Conservation (phyloP, 2,888 invertebrate species). For the Antheraea yamamai region DNA sequence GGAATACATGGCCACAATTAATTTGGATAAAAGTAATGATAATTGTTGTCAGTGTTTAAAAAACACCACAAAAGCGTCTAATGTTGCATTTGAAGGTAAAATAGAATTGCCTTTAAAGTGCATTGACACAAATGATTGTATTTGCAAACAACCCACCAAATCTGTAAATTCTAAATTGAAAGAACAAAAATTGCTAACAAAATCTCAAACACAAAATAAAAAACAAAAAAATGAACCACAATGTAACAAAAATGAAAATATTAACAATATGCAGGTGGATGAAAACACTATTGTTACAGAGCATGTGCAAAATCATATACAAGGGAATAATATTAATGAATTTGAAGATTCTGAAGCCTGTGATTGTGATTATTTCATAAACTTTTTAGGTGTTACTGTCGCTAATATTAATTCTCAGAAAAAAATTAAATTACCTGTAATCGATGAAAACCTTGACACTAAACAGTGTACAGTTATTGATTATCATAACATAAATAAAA, state of each 20-base stretch:
- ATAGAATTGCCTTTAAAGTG: conserved; percentile 36
- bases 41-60: conserved; percentile 43
- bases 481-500: not conserved
- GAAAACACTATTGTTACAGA: not conserved
- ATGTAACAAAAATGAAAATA: not conserved
- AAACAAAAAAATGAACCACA: not conserved
- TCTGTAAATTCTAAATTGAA: conserved; percentile 2
- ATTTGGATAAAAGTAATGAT: conserved; percentile 64
- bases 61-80: conserved; percentile 24
- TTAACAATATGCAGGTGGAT: not conserved
- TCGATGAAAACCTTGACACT: conserved; percentile 20
- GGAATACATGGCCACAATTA: conserved; percentile 60
- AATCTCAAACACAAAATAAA: not conserved
- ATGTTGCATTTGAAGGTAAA: conserved; percentile 19
- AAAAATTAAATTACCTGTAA: conserved; percentile 20
- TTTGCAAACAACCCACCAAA: conserved; percentile 34
- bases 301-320: not conserved
- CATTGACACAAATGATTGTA: conserved; percentile 40
- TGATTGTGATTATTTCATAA: conserved; percentile 54
- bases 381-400: conserved; percentile 70
- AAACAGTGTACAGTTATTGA: not conserved
- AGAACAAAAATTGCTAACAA: not conserved
- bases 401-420: conserved; percentile 39
- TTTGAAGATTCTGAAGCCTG: conserved; percentile 22
- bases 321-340: not conserved